Base-by-base conservation (phyloP, 2,113 vertebrate species). In the Pterocles burchelli region DNA sequence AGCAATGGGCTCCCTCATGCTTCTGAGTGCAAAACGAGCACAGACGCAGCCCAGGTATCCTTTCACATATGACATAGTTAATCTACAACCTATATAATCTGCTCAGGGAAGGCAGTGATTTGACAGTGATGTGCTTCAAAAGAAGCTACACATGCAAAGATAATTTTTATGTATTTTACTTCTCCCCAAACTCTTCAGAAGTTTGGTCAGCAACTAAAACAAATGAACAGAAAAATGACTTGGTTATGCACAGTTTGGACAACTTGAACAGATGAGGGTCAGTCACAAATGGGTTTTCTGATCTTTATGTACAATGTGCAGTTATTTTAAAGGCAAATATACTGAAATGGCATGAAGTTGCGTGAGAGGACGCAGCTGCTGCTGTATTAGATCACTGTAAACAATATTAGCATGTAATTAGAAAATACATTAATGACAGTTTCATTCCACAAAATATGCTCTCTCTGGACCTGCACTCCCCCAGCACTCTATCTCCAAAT, bases 291-390 rank as follows among this genome's bases (percentile, higher is more conserved):
- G 34, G 36, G 13, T 49, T 90, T 85, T 80, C 48, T 80, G 91
- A 90, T 34, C 63, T 83, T 71, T 51, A 22, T 59, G 34, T 55
- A 77, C 28, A 63, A 61, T 15, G 8, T 59, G 16, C 79, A 77
- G 68, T 28, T 14, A 63, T 83, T 95, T 95, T 86, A 92, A 83
- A 90, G 31, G 71, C 46, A 93, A 96, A 88, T 28, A 76, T 33
- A 84, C 33, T 85, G 81, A 85, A 90, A 82, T 22, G 73, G 33
- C 52, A 55, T 36, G 70, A 91, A 48, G 59, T 41, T 93, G 43
- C 13, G 1, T 67, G 59, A 93, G 34, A 67, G 16, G 59, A 71
- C 86, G 67, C 76, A 95, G 61, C 72, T 90, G 85, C 61, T 74
- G 43, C 45, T 76, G 9, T 31, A 77, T 90, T 83, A 86, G 49